These are phyloP conservation scores for Psilopogon haemacephalus DNA, from an alignment of 2,113 vertebrate species.

Conservation along the genomic window DNA sequence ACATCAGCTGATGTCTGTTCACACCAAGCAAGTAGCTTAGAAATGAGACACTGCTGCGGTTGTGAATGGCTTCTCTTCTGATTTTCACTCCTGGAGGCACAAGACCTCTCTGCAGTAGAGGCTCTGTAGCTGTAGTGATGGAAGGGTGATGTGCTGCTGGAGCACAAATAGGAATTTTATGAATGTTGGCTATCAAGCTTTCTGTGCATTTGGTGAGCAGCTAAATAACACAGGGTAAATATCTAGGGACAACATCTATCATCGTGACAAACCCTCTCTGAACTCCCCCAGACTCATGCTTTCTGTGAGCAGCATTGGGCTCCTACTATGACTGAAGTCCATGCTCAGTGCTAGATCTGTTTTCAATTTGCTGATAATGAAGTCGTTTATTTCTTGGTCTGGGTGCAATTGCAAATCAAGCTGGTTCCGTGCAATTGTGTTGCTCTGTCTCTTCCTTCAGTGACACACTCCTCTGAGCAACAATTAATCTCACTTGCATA, in stretches of 20 bases:
- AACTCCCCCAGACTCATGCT: not conserved
- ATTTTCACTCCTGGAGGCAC: not conserved
- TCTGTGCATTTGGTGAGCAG: not conserved
- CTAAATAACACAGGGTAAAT: not conserved
- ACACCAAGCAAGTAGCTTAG: not conserved
- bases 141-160: not conserved
- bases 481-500: not conserved
- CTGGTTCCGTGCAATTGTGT: not conserved
- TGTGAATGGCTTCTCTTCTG: not conserved
- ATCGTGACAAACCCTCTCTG: not conserved
- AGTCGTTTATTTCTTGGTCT: not conserved
- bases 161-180: not conserved
- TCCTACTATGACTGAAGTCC: not conserved
- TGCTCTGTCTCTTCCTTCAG: not conserved
- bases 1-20: not conserved
- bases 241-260: not conserved
- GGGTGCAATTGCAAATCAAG: not conserved
- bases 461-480: not conserved
- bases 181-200: not conserved
- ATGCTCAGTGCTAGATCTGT: not conserved
- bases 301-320: not conserved
- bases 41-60: rapidly evolving
- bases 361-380: conserved; percentile 4
- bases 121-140: not conserved
- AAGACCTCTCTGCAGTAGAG: not conserved